A percentile compares a stretch with the other conserved stretches of the same genome.
Evolutionary conservation across 1,140 invertebrate species (phyloP).

Genomic region (Sinonovacula constricta): DNA sequence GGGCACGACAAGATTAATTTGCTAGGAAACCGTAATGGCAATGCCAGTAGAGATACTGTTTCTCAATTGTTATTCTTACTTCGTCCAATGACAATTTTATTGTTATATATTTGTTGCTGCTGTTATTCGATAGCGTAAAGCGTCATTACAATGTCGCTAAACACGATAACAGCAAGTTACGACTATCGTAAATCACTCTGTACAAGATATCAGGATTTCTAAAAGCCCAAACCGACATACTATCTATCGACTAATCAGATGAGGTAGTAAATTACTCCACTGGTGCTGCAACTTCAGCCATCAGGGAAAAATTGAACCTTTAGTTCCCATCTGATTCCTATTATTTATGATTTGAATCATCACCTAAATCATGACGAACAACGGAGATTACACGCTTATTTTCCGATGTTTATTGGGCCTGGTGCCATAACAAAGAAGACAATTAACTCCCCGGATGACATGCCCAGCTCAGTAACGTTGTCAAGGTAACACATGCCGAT

Average conservation of each 20-base stretch:
- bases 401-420: too few relatives aligned
- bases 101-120: conserved; percentile 56
- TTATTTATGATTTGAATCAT: background rate
- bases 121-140: conserved; percentile 52
- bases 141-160: conserved; percentile 55
- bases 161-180: conserved; percentile 53
- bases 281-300: background rate
- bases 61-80: conserved; percentile 52
- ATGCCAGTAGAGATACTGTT: conserved; percentile 46
- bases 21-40: conserved; percentile 47
- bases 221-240: conserved; percentile 45
- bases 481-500: too few relatives aligned
- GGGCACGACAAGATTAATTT: conserved; percentile 50
- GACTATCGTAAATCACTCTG: conserved; percentile 47
- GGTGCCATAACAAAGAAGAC: too few relatives aligned
- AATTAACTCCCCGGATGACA: too few relatives aligned
- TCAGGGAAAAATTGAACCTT: background rate
- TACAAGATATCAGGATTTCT: conserved; percentile 53
- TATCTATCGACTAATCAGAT: conserved; percentile 53
- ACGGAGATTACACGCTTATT: background rate
- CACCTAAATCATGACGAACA: background rate
- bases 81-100: conserved; percentile 52
- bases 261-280: conserved; percentile 47
- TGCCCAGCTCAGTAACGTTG: too few relatives aligned
- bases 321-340: background rate